Percentiles rank a stretch among this genome's conserved stretches.
phyloP scores from a whole-genome alignment of 37 sponge, comb jelly and placozoan genomes.

The Beroe forskalii region DNA sequence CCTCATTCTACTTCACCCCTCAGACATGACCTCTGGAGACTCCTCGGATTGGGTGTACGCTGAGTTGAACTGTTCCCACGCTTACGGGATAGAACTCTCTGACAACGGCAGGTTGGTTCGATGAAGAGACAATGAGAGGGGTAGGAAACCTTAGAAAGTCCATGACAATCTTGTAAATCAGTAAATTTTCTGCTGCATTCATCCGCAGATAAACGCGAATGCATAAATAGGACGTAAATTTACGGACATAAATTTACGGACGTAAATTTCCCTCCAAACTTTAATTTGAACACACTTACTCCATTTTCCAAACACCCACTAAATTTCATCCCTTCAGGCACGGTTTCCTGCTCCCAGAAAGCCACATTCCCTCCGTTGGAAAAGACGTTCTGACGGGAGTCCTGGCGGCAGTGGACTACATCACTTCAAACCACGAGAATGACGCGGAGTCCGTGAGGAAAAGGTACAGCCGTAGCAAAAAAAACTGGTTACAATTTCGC shows the following conservation, averaged over 20 bases:
- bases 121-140: too few relatives aligned
- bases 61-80: conserved; percentile 29
- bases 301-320: too few relatives aligned
- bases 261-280: too few relatives aligned
- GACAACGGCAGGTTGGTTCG: conserved; percentile 35
- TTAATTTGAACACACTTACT: too few relatives aligned
- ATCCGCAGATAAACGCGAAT: too few relatives aligned
- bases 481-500: background rate
- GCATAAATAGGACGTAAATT: too few relatives aligned
- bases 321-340: too few relatives aligned
- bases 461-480: background rate
- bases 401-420: conserved; percentile 33
- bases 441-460: background rate
- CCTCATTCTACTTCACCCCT: background rate
- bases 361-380: background rate
- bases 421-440: background rate
- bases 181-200: too few relatives aligned
- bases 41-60: conserved; percentile 61
- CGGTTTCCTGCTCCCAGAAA: conserved; percentile 37
- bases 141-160: too few relatives aligned
- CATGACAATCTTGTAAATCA: too few relatives aligned
- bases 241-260: too few relatives aligned
- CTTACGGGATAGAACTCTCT: conserved; percentile 33
- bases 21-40: conserved; percentile 39
- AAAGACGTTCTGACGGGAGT: background rate